Base-by-base conservation (phyloP, 2,888 invertebrate species). In the Diplazon laetatorius region DNA sequence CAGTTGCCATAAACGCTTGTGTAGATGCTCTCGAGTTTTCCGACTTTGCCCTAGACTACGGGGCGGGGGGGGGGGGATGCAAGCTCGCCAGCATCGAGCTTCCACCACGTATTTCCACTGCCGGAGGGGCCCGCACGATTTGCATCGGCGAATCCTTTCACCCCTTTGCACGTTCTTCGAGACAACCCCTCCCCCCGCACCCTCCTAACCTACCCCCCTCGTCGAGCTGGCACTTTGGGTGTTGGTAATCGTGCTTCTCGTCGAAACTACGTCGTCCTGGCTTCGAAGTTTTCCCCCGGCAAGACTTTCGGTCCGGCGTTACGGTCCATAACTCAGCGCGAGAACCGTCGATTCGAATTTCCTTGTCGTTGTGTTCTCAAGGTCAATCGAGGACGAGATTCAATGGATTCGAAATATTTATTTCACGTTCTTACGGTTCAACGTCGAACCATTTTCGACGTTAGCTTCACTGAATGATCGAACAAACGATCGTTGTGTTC, bases 111-210 rank as follows among this genome's bases (percentile, higher is more conserved):
- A 39, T 3, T 60, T 55, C n/a, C 39, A 14, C 55, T 62, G 60
- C 71, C 71, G 60, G 57, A 72, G 35, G 50, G 42, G n/a, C n/a
- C 16, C 60, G 46, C 14, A 30, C 50, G 55, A 44, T 68, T 75
- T 71, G 66, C 75, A 75, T 71, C 50, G 44, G 18, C 42, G 55
- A 42, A 71, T 72, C 66, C 37, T 71, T 68, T 70, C 52, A 74
- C 44, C 44, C 46, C 55, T 16, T n/a, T n/a, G n/a, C n/a, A n/a
- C n/a, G n/a, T n/a, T n/a, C n/a, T n/a, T n/a, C n/a, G n/a, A n/a
- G n/a, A n/a, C n/a, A n/a, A n/a, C n/a, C n/a, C n/a, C n/a, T n/a
- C n/a, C n/a, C n/a, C n/a, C n/a, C n/a, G n/a, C n/a, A n/a, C n/a
- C n/a, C n/a, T n/a, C n/a, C n/a, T n/a, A n/a, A n/a, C n/a, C n/a